A percentile compares a stretch with the other conserved stretches of the same genome.
Conservation (phyloP, 2,113 vertebrate genomes). For the Thalassarche chlororhynchos region DNA sequence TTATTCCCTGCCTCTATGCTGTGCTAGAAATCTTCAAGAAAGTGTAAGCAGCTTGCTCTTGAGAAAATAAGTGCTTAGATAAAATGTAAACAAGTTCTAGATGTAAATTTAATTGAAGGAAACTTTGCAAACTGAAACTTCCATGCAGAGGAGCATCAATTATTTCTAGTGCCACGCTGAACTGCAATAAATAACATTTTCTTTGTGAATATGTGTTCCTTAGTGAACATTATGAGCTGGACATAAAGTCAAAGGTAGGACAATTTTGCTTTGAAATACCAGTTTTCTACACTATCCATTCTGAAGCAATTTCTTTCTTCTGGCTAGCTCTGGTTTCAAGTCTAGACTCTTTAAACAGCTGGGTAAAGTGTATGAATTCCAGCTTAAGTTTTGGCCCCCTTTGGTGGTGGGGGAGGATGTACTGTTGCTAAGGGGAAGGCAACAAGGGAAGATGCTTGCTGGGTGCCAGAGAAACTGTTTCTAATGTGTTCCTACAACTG, state of each 20-base stretch:
- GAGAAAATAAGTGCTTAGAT: not conserved
- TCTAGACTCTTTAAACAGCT: not conserved
- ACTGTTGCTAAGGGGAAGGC: not conserved
- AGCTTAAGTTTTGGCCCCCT: not conserved
- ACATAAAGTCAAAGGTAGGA: not conserved
- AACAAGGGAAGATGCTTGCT: not conserved
- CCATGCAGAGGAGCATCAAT: rapidly evolving
- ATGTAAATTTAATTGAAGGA: not conserved
- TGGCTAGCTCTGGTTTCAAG: not conserved
- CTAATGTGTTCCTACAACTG: not conserved
- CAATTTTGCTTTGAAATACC: not conserved
- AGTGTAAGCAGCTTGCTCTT: not conserved
- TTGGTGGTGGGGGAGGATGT: not conserved
- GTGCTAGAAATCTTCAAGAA: not conserved
- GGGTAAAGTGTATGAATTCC: not conserved
- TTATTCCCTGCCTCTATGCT: not conserved
- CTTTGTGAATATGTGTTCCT: not conserved
- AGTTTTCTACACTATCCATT: not conserved
- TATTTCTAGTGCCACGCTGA: not conserved
- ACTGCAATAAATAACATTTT: not conserved
- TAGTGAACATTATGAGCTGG: not conserved
- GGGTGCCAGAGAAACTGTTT: conserved; percentile 6
- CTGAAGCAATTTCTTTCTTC: not conserved
- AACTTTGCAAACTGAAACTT: not conserved
- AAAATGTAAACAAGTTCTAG: not conserved